A percentile compares a stretch with the other conserved stretches of the same genome.
These are phyloP conservation scores for Ptychadena robeensis DNA, from an alignment of 2,797 vertebrate species.

Conservation along the genomic window DNA sequence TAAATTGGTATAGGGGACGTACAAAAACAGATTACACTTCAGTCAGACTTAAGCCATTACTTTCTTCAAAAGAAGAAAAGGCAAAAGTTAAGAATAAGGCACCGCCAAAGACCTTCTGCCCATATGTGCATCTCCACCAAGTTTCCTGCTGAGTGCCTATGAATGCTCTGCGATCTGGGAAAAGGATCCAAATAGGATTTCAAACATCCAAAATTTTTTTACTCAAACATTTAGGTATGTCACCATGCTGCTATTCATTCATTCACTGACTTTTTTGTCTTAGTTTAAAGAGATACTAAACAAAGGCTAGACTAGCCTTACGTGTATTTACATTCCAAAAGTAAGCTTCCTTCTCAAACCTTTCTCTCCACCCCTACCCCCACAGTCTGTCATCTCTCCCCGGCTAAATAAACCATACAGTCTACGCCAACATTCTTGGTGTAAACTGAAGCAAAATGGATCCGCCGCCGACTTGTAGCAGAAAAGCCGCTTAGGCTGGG, in stretches of 20 bases:
- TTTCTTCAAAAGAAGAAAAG: slow-evolving; percentile 86
- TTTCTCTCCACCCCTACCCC: slow-evolving; percentile 67
- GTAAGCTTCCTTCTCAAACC: slow-evolving; percentile 73
- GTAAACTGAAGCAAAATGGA: slow-evolving; percentile 68
- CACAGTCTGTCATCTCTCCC: slow-evolving; percentile 77
- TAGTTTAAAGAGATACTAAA: slow-evolving; percentile 83
- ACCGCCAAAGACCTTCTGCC: slow-evolving; percentile 80
- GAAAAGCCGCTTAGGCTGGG: slow-evolving; percentile 58
- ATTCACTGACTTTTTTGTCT: slow-evolving; percentile 82
- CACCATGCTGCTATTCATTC: slow-evolving; percentile 81
- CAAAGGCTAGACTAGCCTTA: slow-evolving; percentile 79
- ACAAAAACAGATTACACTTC: slow-evolving; percentile 82
- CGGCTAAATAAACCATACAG: slow-evolving; percentile 80
- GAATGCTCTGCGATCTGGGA: slow-evolving; percentile 80
- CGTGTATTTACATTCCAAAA: slow-evolving; percentile 83
- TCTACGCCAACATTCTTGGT: slow-evolving; percentile 70
- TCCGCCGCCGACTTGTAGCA: slow-evolving; percentile 61
- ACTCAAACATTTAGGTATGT: slow-evolving; percentile 82
- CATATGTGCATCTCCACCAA: slow-evolving; percentile 80
- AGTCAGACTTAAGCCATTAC: slow-evolving; percentile 85
- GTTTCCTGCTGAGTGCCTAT: slow-evolving; percentile 79
- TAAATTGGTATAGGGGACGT: slow-evolving; percentile 81
- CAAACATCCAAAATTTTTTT: slow-evolving; percentile 81
- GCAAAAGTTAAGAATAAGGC: slow-evolving; percentile 82
- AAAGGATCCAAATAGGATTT: slow-evolving; percentile 85